Evolutionary conservation across 2,113 vertebrate species (phyloP).

Genomic region (Crocuta crocuta): DNA sequence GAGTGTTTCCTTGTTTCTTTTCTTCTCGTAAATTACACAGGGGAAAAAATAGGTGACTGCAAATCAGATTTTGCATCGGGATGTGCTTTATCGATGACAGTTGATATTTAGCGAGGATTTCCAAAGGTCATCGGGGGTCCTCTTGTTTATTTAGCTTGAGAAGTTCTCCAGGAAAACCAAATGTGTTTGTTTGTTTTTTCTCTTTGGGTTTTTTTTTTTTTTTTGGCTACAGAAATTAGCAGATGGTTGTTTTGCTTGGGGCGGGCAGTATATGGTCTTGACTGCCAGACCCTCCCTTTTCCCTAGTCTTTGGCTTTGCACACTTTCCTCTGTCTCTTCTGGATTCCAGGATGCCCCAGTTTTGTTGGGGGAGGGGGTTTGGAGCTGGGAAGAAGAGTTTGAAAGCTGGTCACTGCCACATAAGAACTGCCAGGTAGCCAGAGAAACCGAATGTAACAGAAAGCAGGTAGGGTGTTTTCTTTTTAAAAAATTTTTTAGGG

Average conservation of each 20-base stretch:
- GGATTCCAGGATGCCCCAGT: background rate
- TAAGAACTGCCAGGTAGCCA: background rate
- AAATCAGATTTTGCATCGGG: background rate
- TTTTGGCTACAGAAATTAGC: background rate
- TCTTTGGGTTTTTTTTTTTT: background rate
- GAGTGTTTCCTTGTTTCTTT: conserved; percentile 27
- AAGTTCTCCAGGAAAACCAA: background rate
- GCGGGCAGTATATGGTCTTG: background rate
- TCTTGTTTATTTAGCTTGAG: background rate
- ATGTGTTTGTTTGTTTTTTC: background rate
- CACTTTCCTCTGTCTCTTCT: background rate
- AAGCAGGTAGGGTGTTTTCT: background rate
- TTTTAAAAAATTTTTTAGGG: too few species aligned
- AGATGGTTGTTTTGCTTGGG: background rate
- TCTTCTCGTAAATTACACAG: background rate
- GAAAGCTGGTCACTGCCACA: background rate
- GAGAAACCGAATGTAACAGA: background rate
- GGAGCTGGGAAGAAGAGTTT: conserved; percentile 1
- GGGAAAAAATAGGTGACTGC: background rate
- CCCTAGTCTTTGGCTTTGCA: background rate
- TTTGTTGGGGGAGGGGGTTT: background rate
- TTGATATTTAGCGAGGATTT: background rate
- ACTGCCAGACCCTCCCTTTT: background rate
- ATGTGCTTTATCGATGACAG: background rate
- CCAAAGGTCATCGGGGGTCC: background rate